These are phyloP conservation scores for Nannoperca obscura DNA, from an alignment of 2,797 vertebrate species.

Conservation along the genomic window DNA sequence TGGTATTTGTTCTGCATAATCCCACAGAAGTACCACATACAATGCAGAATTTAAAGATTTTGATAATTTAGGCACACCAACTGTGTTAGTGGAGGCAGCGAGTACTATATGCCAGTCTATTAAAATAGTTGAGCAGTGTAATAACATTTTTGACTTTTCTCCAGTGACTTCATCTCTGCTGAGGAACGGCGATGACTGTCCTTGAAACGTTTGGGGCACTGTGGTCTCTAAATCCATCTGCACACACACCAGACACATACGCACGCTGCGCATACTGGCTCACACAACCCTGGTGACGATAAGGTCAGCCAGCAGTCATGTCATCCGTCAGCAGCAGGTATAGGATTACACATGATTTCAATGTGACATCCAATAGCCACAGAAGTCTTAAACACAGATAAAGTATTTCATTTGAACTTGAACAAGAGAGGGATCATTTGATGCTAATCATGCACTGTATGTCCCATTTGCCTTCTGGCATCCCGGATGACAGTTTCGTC, in stretches of 20 bases:
- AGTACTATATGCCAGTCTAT: slow-evolving; percentile 28
- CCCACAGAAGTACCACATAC: background rate
- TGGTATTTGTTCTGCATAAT: background rate
- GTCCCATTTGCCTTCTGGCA: slow-evolving; percentile 63
- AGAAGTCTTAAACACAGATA: slow-evolving; percentile 71
- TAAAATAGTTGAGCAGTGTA: slow-evolving; percentile 56
- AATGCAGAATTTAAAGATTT: slow-evolving; percentile 2
- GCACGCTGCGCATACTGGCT: slow-evolving; percentile 50
- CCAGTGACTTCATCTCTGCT: slow-evolving; percentile 62
- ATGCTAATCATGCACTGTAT: slow-evolving; percentile 56
- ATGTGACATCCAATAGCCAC: slow-evolving; percentile 68
- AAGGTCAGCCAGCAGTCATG: slow-evolving; percentile 80
- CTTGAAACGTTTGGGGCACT: slow-evolving; percentile 57
- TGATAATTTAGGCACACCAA: slow-evolving; percentile 4
- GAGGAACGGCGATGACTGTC: slow-evolving; percentile 56
- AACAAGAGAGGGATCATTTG: slow-evolving; percentile 70
- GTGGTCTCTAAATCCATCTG: slow-evolving; percentile 66
- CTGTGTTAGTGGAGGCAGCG: background rate
- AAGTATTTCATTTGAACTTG: slow-evolving; percentile 74
- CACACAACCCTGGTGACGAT: slow-evolving; percentile 51
- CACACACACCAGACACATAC: slow-evolving; percentile 53
- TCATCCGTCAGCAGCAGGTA: slow-evolving; percentile 67
- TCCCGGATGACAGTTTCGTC: slow-evolving; percentile 49
- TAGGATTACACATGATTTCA: slow-evolving; percentile 69
- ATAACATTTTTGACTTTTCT: slow-evolving; percentile 53